These are phyloP conservation scores for Chauna torquata DNA, from an alignment of 2,113 vertebrate genomes.

Conservation along the genomic window DNA sequence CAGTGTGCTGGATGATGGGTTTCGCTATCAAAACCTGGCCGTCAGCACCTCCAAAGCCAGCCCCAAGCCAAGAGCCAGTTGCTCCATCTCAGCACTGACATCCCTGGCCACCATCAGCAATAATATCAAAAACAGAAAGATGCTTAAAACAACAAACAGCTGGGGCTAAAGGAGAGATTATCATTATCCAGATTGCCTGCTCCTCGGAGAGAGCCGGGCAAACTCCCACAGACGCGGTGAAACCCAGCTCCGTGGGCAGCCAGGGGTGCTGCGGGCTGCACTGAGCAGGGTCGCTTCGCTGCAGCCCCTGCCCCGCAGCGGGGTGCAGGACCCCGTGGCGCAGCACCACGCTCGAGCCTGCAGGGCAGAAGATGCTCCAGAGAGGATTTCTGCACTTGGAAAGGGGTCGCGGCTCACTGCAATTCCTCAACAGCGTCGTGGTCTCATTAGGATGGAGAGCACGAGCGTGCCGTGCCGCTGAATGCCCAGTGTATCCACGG, in stretches of 20 bases:
- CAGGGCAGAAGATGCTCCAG: background rate
- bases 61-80: rapidly evolving
- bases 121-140: background rate
- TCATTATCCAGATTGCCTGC: background rate
- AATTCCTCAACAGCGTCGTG: background rate
- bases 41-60: background rate
- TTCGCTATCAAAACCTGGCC: background rate
- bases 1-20: background rate
- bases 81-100: rapidly evolving
- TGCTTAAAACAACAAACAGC: background rate
- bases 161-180: background rate
- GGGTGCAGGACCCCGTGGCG: rapidly evolving
- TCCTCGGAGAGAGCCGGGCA: background rate
- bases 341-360: rapidly evolving
- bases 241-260: background rate
- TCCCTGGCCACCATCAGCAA: background rate
- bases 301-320: rapidly evolving
- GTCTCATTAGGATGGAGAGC: background rate
- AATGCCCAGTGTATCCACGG: background rate
- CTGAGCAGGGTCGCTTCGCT: rapidly evolving
- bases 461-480: background rate
- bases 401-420: background rate
- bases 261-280: background rate
- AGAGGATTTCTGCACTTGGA: background rate
- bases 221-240: background rate